Evolutionary conservation across 2,797 vertebrate species (phyloP).

Genomic region (Acipenser oxyrinchus): DNA sequence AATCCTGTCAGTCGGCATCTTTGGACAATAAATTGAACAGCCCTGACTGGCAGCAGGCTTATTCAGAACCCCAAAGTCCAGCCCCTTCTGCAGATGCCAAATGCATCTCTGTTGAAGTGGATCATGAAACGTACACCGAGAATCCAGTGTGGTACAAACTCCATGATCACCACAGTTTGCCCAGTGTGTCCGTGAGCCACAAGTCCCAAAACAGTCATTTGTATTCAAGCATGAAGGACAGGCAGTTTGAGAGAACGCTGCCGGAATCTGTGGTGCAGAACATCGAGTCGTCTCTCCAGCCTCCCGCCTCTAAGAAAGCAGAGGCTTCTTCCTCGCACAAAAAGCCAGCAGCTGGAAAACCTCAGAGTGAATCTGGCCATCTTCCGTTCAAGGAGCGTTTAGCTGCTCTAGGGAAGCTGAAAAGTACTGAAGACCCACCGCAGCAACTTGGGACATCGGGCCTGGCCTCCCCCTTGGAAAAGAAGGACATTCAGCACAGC

Average conservation of each 20-base stretch:
- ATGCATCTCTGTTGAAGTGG: constrained; percentile 7
- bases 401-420: constrained; percentile 74
- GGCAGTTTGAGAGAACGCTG: constrained; percentile 34
- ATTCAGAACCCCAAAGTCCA: constrained; percentile 16
- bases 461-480: constrained; percentile 25
- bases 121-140: constrained; percentile 45
- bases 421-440: constrained; percentile 56
- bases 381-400: constrained; percentile 80
- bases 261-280: constrained; percentile 29
- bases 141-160: constrained; percentile 53
- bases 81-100: not conserved
- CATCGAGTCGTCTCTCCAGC: constrained; percentile 35
- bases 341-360: constrained; percentile 52
- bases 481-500: constrained; percentile 20
- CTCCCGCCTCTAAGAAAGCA: constrained; percentile 45
- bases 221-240: constrained; percentile 42
- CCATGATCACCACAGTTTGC: constrained; percentile 52
- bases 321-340: constrained; percentile 67
- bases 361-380: constrained; percentile 60
- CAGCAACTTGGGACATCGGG: constrained; percentile 26
- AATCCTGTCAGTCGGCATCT: constrained; percentile 38
- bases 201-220: constrained; percentile 36
- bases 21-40: constrained; percentile 47
- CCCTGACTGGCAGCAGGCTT: constrained; percentile 16
- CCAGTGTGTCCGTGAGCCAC: constrained; percentile 36